Percentiles rank a stretch among this genome's conserved stretches.
phyloP scores from a whole-genome alignment of 2,888 invertebrate genomes.

The Parnassius glacialis region DNA sequence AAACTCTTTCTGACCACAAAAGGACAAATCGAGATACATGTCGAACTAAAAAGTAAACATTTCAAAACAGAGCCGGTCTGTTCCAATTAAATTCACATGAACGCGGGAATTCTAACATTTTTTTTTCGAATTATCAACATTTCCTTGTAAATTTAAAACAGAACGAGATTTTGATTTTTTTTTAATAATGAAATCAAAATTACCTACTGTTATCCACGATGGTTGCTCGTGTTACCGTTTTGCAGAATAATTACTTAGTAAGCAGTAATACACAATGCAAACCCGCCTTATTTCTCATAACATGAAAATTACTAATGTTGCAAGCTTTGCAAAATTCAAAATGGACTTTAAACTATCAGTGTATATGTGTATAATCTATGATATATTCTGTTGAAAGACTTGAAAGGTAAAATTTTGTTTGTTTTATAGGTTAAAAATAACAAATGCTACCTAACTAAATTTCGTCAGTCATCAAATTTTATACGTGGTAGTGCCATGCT shows the following conservation, averaged over 20 bases:
- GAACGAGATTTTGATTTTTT: no score
- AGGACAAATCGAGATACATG: neutral
- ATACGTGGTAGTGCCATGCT: no score
- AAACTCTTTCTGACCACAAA: neutral
- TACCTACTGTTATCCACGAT: neutral
- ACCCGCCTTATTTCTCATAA: constrained; percentile 4
- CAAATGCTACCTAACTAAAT: no score
- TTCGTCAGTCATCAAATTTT: no score
- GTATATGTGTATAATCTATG: neutral
- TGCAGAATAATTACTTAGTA: constrained; percentile 1
- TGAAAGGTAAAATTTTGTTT: no score
- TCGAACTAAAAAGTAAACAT: neutral
- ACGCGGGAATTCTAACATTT: neutral
- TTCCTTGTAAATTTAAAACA: no score
- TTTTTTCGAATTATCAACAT: neutral
- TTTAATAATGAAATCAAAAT: neutral
- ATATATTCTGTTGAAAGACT: no score
- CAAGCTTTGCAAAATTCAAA: neutral
- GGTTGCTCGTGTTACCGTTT: constrained; percentile 1
- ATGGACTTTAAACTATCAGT: constrained; percentile 5
- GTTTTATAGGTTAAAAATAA: no score
- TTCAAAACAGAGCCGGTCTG: neutral
- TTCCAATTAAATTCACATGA: neutral
- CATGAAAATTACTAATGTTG: constrained; percentile 4
- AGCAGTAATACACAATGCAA: constrained; percentile 4